phyloP scores from a whole-genome alignment of 2,113 vertebrate species.

The Solenodon paradoxus region DNA sequence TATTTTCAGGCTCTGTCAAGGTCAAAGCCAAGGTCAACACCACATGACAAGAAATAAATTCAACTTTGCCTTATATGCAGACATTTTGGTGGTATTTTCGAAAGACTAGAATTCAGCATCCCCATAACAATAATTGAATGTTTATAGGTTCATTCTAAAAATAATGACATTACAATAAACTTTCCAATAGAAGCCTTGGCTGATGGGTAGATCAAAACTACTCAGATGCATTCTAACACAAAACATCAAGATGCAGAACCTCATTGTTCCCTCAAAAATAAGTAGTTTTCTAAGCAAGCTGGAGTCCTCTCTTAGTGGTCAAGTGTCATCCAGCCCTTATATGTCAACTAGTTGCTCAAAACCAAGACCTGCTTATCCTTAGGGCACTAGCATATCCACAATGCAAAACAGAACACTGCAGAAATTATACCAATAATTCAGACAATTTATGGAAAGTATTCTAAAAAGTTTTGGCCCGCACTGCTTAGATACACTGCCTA shows the following conservation, averaged over 20 bases:
- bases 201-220: neutral
- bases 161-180: neutral
- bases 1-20: neutral
- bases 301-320: neutral
- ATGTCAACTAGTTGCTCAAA: neutral
- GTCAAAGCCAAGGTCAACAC: neutral
- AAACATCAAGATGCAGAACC: neutral
- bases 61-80: neutral
- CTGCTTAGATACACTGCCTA: conserved; percentile 43
- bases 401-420: neutral
- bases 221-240: neutral
- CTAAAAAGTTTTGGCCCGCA: neutral
- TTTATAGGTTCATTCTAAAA: neutral
- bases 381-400: neutral
- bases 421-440: conserved; percentile 20
- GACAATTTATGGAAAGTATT: neutral
- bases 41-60: neutral
- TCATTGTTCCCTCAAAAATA: neutral
- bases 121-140: neutral
- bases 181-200: neutral
- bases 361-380: neutral
- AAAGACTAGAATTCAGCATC: neutral
- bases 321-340: neutral
- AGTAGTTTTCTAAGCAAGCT: neutral
- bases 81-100: neutral